Base-by-base conservation (phyloP, 1,140 invertebrate genomes). In the Lordiphosa mommai region DNA sequence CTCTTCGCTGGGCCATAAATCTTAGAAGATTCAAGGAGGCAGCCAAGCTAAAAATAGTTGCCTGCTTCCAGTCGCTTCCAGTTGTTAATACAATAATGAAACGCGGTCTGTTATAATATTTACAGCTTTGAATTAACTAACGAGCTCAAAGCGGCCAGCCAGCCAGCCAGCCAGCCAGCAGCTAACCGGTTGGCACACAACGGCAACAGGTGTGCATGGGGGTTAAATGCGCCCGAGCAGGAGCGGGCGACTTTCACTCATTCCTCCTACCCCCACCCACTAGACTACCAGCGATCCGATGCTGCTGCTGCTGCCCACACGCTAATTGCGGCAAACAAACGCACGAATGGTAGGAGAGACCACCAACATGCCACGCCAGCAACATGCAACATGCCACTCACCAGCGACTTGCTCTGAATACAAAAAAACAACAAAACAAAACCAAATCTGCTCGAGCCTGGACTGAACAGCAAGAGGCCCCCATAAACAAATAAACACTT, bases 81-180 rank as follows among this genome's bases (percentile, higher is more conserved):
- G 70, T 68, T 58, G 64, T 64, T 85, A 85, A 79, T 85, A 79
- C 53, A 85, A 85, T 79, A 84, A 79, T 85, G 72, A 61, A 84
- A 84, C 61, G 72, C 61, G 69, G 44, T 61, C 60, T 72, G 79
- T 61, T 86, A 76, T 86, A 86, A 86, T 73, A 77, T 82, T 82
- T 76, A 86, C 76, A 82, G 69, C 72, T 72, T 57, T 65, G 80
- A 73, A 85, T 85, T 85, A 85, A 85, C 80, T 85, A 85, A 79
- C 80, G 73, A 85, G 80, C 79, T 65, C 44, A 23, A 17, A 34
- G 23, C 23, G 23, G 23, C 1, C 16, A 17, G 16, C 16, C 16
- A 17, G 16, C 16, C 16, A 17, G 23, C 32, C n/a, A n/a, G n/a
- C n/a, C n/a, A n/a, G n/a, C n/a, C n/a, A 29, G 30, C 38, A 48